A percentile compares a stretch with the other conserved stretches of the same genome.
Evolutionary conservation across 2,113 vertebrate genomes (phyloP).

Genomic region (Nerophis lumbriciformis): DNA sequence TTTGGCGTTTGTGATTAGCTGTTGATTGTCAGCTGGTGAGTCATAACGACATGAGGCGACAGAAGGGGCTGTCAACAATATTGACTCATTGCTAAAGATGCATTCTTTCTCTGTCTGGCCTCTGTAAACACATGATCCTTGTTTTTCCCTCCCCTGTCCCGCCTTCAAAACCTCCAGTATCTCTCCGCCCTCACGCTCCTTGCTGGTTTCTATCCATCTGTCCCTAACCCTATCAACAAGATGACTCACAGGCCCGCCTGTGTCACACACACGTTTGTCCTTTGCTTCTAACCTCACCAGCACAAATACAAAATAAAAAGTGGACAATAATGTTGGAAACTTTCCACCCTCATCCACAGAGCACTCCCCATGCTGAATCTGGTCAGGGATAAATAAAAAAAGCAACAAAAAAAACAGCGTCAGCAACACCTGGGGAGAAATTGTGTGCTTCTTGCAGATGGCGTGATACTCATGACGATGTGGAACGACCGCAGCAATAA

Average conservation of each 20-base stretch:
- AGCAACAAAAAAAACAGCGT: slow-evolving; percentile 29
- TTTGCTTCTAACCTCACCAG: slow-evolving; percentile 40
- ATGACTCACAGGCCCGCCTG: slow-evolving; percentile 60
- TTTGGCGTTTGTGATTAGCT: slow-evolving; percentile 27
- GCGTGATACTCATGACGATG: slow-evolving; percentile 49
- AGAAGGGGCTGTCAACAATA: slow-evolving; percentile 48
- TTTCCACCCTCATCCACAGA: slow-evolving; percentile 54
- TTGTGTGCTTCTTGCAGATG: slow-evolving; percentile 60
- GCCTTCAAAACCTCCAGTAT: slow-evolving; percentile 45
- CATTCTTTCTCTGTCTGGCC: slow-evolving; percentile 46
- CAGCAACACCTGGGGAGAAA: slow-evolving; percentile 40
- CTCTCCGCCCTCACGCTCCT: slow-evolving; percentile 10
- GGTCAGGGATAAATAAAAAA: slow-evolving; percentile 50
- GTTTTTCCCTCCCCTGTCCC: slow-evolving; percentile 38
- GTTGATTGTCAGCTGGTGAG: slow-evolving; percentile 37
- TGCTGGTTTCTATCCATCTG: slow-evolving; percentile 50
- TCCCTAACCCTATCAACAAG: slow-evolving; percentile 54
- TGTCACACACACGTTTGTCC: slow-evolving; percentile 57
- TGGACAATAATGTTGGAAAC: slow-evolving; percentile 54
- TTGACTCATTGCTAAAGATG: slow-evolving; percentile 53
- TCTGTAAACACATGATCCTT: slow-evolving; percentile 57
- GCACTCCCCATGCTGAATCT: slow-evolving; percentile 38
- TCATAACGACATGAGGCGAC: slow-evolving; percentile 36
- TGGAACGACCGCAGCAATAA: slow-evolving; percentile 42
- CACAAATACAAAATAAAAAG: slow-evolving; percentile 29